Percentiles rank a stretch among this genome's conserved stretches.
Conservation (phyloP, 2,888 invertebrate genomes). For the Morpho achilles region DNA sequence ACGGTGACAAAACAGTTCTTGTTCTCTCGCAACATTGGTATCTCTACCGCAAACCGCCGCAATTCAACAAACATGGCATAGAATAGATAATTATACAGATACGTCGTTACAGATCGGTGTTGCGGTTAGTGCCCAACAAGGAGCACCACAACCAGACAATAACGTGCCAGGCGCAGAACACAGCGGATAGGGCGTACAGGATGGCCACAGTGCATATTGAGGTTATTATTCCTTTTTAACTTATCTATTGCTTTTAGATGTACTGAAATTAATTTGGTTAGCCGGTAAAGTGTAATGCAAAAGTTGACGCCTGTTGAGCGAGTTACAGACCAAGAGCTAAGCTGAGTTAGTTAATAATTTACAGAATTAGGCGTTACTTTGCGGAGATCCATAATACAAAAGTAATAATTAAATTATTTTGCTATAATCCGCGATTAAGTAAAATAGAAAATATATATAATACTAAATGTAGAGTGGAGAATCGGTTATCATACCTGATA, state of each 20-base stretch:
- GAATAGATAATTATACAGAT: constrained; percentile 10
- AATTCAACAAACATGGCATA: constrained; percentile 1
- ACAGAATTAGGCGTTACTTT: too few species aligned
- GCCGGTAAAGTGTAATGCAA: too few species aligned
- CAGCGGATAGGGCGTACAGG: constrained; percentile 91
- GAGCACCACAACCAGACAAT: constrained; percentile 13
- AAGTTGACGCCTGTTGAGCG: background rate
- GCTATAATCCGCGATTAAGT: too few species aligned
- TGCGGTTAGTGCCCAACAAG: constrained; percentile 11
- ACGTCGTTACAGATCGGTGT: constrained; percentile 14
- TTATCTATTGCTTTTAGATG: background rate
- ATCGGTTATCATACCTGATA: too few species aligned
- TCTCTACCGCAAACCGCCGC: background rate
- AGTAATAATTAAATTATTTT: too few species aligned
- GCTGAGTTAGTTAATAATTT: too few species aligned
- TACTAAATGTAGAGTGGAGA: too few species aligned
- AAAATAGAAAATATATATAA: too few species aligned
- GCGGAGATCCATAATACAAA: too few species aligned
- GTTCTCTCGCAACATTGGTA: background rate
- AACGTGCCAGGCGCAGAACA: constrained; percentile 95
- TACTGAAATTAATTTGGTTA: too few species aligned
- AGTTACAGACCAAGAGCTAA: too few species aligned
- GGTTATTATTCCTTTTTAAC: constrained; percentile 69
- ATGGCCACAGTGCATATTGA: constrained; percentile 91
- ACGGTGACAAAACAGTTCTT: too few species aligned